These are phyloP conservation scores for Pelecanoides urinatrix DNA, from an alignment of 2,113 vertebrate species.

Conservation along the genomic window DNA sequence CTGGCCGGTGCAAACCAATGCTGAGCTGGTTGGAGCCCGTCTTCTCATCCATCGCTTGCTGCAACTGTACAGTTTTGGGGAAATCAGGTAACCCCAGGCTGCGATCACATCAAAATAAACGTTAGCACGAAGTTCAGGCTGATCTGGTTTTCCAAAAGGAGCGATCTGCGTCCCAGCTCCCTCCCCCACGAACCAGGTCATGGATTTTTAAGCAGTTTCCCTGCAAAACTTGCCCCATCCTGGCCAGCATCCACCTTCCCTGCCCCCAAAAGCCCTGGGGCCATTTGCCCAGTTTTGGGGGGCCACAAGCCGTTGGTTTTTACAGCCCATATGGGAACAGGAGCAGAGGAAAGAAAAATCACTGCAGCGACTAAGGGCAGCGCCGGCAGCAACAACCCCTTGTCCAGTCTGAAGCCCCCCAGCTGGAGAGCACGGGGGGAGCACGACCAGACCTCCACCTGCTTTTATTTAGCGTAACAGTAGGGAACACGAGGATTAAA, in stretches of 20 bases:
- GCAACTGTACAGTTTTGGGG: accelerated
- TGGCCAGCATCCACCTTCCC: too few relatives aligned
- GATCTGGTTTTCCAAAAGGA: not conserved
- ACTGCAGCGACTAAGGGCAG: not conserved
- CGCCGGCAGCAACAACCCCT: too few relatives aligned
- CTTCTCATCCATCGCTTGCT: accelerated
- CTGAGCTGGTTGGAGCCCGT: too few relatives aligned
- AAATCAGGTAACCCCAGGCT: accelerated
- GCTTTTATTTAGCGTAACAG: accelerated
- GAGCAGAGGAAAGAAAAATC: not conserved
- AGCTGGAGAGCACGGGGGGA: not conserved
- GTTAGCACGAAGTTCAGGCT: not conserved
- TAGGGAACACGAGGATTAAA: not conserved
- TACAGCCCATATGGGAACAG: not conserved
- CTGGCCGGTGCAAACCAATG: accelerated
- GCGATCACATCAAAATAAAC: accelerated
- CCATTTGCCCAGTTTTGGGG: accelerated
- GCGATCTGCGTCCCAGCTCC: not conserved
- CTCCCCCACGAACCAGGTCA: accelerated
- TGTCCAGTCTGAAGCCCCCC: not conserved
- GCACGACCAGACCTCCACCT: not conserved
- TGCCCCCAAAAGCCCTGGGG: not conserved
- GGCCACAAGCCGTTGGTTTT: not conserved
- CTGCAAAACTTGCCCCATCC: not conserved
- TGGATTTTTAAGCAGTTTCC: not conserved